A percentile compares a stretch with the other conserved stretches of the same genome.
These are phyloP conservation scores for Oncorhynchus mykiss DNA, from an alignment of 2,113 vertebrate species.

Conservation along the genomic window DNA sequence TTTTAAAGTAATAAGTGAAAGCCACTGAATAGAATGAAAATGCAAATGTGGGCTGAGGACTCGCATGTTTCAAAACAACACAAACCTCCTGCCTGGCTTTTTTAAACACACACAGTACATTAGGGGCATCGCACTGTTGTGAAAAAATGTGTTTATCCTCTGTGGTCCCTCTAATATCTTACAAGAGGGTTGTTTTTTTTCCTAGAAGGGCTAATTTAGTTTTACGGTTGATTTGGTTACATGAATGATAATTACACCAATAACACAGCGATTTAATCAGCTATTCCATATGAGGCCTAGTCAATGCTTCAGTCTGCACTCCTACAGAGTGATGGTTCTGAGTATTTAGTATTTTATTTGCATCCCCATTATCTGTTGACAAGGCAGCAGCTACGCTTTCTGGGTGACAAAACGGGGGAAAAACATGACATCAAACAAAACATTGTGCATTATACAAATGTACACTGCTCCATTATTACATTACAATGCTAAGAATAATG, in stretches of 20 bases:
- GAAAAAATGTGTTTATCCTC: conserved; percentile 17
- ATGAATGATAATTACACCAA: conserved; percentile 49
- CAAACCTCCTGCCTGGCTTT: conserved; percentile 24
- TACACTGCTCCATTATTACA: too few species aligned
- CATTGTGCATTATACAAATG: too few species aligned
- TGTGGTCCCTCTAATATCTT: conserved; percentile 1
- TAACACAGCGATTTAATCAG: conserved; percentile 53
- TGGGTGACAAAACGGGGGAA: too few species aligned
- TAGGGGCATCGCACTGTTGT: conserved; percentile 3
- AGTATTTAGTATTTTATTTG: too few species aligned
- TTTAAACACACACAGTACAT: conserved; percentile 15
- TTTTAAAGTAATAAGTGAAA: conserved; percentile 76
- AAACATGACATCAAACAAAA: too few species aligned
- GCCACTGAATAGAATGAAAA: conserved; percentile 78
- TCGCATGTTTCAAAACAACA: conserved; percentile 8
- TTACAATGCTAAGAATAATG: too few species aligned
- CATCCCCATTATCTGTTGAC: too few species aligned
- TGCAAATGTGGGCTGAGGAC: conserved; percentile 63
- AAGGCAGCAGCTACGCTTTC: too few species aligned
- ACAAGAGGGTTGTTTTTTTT: not conserved
- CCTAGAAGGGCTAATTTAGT: conserved; percentile 34
- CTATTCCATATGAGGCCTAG: conserved; percentile 27
- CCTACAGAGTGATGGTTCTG: not conserved
- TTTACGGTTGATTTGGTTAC: conserved; percentile 52
- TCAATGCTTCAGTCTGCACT: conserved; percentile 12